Base-by-base conservation (phyloP, 2,888 invertebrate genomes). In the Polia nebulosa region DNA sequence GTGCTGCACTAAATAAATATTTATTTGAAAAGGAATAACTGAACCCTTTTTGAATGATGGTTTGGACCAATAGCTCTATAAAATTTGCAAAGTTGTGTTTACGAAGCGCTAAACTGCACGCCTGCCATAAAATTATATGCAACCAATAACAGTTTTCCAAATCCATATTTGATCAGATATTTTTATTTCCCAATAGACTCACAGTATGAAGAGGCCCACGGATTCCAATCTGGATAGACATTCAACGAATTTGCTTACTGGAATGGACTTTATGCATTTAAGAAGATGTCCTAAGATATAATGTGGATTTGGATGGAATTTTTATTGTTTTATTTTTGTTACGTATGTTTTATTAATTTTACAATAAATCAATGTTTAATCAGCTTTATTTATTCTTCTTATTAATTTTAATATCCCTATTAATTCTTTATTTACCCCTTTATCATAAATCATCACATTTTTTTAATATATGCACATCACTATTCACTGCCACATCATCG, bases 181-280 rank as follows among this genome's bases (percentile, higher is more conserved):
- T 94, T 94, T 91, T 91, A 85, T 93, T 92, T 88, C 75, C 89
- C 91, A 93, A 87, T 94, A 95, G 95, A 95, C 95, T 95, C 89
- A 95, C 95, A 73, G 94, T 95, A 80, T 95, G 95, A 95, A 93
- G 94, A 91, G 76, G 87, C 83, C 87, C 81, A 89, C 62, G 72
- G 87, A 87, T 82, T 85, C 74, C 77, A 85, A 82, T 86, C 83
- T 90, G 89, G 86, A 84, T 85, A 70, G 27, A 74, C 73, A 83
- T 85, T 80, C 88, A 86, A 85, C 86, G 84, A 84, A 84, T 84
- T 85, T 84, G 85, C 83, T 90, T 83, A 85, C 87, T 82, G 84
- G 87, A 87, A 84, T 80, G 88, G 88, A 88, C 86, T 89, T 85
- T 84, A 85, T 93, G 92, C 92, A 94, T 94, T 94, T 93, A 93